Conservation (phyloP, 2,888 invertebrate species). For the Phengaris arion region DNA sequence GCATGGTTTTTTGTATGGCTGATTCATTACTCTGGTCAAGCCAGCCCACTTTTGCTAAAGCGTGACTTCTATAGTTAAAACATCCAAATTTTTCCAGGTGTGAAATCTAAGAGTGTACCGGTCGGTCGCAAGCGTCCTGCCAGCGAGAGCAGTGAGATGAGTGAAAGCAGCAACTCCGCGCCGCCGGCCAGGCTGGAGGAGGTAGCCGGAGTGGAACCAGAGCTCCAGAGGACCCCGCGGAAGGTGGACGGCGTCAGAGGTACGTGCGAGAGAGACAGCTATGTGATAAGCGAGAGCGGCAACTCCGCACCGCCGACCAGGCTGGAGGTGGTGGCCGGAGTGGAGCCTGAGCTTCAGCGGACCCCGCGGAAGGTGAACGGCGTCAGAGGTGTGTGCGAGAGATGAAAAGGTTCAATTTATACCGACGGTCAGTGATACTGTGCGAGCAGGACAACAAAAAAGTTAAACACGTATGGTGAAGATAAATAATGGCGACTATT, state of each 20-base stretch:
- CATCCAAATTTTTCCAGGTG: conserved; percentile 44
- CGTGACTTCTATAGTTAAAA: background rate
- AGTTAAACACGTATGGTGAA: no score
- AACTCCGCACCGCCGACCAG: conserved; percentile 64
- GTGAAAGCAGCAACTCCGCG: conserved; percentile 63
- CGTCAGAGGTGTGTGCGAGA: background rate
- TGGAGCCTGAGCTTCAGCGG: conserved; percentile 75
- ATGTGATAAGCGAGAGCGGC: conserved; percentile 44
- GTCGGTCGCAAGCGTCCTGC: conserved; percentile 59
- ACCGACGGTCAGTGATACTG: no score
- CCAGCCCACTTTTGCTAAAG: background rate
- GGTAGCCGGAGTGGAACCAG: conserved; percentile 76
- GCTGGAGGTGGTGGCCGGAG: conserved; percentile 70
- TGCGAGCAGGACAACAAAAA: no score
- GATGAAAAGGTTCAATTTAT: no score
- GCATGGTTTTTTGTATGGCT: no score
- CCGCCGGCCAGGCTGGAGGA: conserved; percentile 62
- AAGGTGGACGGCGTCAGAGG: conserved; percentile 58
- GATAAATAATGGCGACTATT: no score
- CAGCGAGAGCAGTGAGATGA: conserved; percentile 70
- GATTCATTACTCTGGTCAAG: no score
- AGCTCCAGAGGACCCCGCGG: conserved; percentile 56
- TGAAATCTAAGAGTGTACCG: conserved; percentile 50
- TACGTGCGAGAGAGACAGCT: conserved; percentile 40
- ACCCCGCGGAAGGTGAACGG: conserved; percentile 9